phyloP scores from a whole-genome alignment of 92 coral and sea anemone species.

The Epizoanthus stellaris region DNA sequence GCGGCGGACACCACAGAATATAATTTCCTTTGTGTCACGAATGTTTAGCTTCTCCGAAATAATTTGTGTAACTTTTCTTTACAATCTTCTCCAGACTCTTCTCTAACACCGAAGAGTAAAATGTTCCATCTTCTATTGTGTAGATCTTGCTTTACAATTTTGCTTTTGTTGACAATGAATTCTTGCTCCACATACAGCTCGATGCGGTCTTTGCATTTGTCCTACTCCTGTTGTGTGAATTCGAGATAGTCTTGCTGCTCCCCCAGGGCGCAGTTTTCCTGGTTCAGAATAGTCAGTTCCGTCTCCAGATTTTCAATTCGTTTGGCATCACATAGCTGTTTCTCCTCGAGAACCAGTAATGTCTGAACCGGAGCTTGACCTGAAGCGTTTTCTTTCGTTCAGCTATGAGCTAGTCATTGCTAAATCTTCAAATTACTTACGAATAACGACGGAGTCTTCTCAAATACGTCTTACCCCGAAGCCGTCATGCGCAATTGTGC shows the following conservation, averaged over 20 bases:
- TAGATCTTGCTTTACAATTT: background rate
- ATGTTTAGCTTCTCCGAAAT: background rate
- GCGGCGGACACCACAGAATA: constrained; percentile 9
- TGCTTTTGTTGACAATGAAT: background rate
- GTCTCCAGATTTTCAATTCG: no score
- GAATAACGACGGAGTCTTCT: background rate
- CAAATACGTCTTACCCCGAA: background rate
- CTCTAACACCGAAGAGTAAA: background rate
- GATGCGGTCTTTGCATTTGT: background rate
- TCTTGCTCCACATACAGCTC: constrained; percentile 1
- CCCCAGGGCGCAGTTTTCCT: no score
- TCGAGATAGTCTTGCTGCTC: background rate
- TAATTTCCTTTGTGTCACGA: background rate
- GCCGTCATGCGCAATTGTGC: background rate
- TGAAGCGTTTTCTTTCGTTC: background rate
- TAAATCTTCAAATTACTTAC: background rate
- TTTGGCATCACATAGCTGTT: no score
- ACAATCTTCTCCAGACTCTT: constrained; percentile 1
- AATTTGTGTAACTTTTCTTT: background rate
- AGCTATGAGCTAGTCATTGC: background rate
- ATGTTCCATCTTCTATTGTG: constrained; percentile 6
- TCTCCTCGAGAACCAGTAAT: no score
- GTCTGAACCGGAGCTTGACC: background rate
- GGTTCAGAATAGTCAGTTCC: no score
- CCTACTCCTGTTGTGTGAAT: background rate